Evolutionary conservation across 2,888 invertebrate genomes (phyloP), one percentile per base, ranked within the genome.

Genomic region (Heteromurus nitidus): DNA sequence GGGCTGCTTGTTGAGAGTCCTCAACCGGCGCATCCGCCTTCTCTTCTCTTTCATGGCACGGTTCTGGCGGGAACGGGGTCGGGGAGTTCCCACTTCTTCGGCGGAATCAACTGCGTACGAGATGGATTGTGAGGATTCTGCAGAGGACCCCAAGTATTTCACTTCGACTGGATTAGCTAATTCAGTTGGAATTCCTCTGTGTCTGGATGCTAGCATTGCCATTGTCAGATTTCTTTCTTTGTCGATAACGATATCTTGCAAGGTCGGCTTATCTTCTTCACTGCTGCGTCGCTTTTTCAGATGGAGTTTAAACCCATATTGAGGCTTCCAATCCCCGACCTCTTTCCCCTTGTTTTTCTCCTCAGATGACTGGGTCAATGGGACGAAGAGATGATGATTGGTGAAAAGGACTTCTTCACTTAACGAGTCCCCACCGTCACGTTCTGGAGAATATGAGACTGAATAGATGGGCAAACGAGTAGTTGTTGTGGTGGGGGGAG

Each of bases 31-130:
- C 82, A 69, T 26, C 44, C 77, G 5, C 16, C 82, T 72, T 50
- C 82, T 30, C 30, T 82, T 73, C 24, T 79, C 82, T 58, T 82
- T 82, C 73, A 74, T 79, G 20, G 60, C 68, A 24, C 74, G 80
- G 53, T 74, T 20, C 20, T 81, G 74, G 13, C 74, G 75, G 50
- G 73, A 58, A 13, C n/a, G 7, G 55, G 67, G 80, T 50, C n/a
- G 7, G 55, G 67, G 80, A 20, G 36, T 22, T 67, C 36, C 30
- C 16, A 65, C 7, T 26, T 30, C 62, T 67, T 80, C 80, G 1
- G 26, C 26, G 1, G 80, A 80, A 1, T 80, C 80, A 58, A 65
- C 47, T 1, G 31, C 65, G 28, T 42, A 79, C 7, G 79, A 79
- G 13, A 44, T 72, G 13, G 80, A 64, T 20, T 80, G 80, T 2